Evolutionary conservation across 1,140 invertebrate species (phyloP).

Genomic region (Drosophila repletoides): DNA sequence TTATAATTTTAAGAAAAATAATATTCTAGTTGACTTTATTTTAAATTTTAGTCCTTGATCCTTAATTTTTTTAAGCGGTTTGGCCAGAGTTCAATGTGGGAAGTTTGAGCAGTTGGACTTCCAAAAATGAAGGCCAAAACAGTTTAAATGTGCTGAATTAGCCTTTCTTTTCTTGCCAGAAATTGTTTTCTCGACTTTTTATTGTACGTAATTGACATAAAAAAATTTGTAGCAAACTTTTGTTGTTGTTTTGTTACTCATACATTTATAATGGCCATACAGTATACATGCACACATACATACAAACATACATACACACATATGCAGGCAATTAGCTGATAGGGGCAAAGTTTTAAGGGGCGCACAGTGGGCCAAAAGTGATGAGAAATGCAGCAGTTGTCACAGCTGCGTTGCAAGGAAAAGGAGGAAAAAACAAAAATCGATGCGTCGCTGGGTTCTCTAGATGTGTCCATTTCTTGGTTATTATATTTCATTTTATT

Average conservation of each 20-base stretch:
- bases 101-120: too few relatives aligned
- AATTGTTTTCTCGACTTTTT: constrained; percentile 36
- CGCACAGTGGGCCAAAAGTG: neutral
- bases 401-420: neutral
- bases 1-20: too few relatives aligned
- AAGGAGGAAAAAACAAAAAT: constrained; percentile 28
- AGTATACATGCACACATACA: constrained; percentile 2
- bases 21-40: too few relatives aligned
- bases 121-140: neutral
- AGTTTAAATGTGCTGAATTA: constrained; percentile 3
- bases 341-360: constrained; percentile 41
- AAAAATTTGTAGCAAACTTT: constrained; percentile 28
- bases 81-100: too few relatives aligned
- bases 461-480: constrained; percentile 40
- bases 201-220: constrained; percentile 57
- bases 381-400: constrained; percentile 28
- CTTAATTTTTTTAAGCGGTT: too few relatives aligned
- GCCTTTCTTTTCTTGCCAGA: neutral
- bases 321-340: constrained; percentile 40
- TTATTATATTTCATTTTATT: constrained; percentile 5
- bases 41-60: too few relatives aligned
- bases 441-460: constrained; percentile 39
- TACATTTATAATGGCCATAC: constrained; percentile 4
- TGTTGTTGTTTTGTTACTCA: constrained; percentile 49
- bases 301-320: neutral